phyloP scores from a whole-genome alignment of 2,797 vertebrate species.

The Labroides dimidiatus region DNA sequence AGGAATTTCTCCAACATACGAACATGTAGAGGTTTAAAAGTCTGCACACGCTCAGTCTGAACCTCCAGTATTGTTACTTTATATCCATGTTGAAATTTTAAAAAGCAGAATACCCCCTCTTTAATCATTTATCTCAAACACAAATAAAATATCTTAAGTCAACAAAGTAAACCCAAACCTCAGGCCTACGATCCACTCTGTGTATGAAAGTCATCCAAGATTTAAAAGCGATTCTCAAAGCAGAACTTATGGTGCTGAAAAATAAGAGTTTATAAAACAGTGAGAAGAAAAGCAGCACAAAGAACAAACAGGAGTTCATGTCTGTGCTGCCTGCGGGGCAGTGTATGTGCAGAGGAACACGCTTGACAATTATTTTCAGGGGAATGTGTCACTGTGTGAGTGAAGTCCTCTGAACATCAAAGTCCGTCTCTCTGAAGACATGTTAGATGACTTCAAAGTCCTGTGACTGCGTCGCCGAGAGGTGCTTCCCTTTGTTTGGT shows the following conservation, averaged over 20 bases:
- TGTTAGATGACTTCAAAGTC: conserved; percentile 82
- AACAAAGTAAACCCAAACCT: background rate
- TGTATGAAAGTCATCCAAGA: background rate
- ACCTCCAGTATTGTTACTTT: too few relatives aligned
- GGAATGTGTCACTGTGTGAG: conserved; percentile 74
- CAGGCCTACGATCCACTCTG: background rate
- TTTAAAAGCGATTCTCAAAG: conserved; percentile 24
- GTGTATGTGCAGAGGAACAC: conserved; percentile 58
- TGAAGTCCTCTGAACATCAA: conserved; percentile 78
- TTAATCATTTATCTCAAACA: background rate
- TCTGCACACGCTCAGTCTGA: too few relatives aligned
- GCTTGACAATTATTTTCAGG: conserved; percentile 78
- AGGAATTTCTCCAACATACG: too few relatives aligned
- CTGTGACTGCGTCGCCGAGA: conserved; percentile 74
- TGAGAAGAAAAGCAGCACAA: conserved; percentile 38
- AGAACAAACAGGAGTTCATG: conserved; percentile 61
- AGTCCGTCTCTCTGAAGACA: conserved; percentile 78
- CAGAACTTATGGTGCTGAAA: conserved; percentile 40
- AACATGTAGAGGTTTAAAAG: too few relatives aligned
- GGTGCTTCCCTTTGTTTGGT: conserved; percentile 74
- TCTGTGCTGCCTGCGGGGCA: conserved; percentile 65
- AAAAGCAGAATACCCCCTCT: too few relatives aligned
- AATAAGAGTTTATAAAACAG: conserved; percentile 42
- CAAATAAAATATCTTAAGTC: background rate
- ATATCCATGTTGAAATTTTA: too few relatives aligned